Conservation (phyloP, 2,888 invertebrate genomes). For the Pheosia tremula region DNA sequence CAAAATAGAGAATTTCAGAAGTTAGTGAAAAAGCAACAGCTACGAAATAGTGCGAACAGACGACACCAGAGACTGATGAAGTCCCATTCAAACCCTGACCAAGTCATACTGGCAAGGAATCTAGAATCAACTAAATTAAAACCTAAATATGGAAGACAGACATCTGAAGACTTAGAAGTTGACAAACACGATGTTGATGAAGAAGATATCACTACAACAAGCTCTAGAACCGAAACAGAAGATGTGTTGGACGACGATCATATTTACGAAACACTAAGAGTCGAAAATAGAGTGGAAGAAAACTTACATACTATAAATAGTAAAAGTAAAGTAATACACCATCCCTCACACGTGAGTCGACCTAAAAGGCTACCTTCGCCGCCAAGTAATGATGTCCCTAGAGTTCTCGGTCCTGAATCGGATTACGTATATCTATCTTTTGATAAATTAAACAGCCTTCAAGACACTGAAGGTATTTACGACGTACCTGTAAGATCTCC, state of each 20-base stretch:
- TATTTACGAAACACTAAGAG: conserved; percentile 85
- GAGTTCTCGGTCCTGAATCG: conserved; percentile 71
- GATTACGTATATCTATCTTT: conserved; percentile 81
- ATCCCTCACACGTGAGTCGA: conserved; percentile 49
- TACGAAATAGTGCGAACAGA: conserved; percentile 79
- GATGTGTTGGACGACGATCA: conserved; percentile 78
- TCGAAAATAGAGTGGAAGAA: conserved; percentile 65
- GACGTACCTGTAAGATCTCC: conserved; percentile 73
- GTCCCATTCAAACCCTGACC: conserved; percentile 80
- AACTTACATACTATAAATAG: conserved; percentile 54
- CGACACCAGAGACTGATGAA: conserved; percentile 83
- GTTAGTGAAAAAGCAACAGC: conserved; percentile 89
- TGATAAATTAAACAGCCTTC: conserved; percentile 62
- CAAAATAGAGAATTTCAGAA: conserved; percentile 93
- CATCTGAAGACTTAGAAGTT: conserved; percentile 63
- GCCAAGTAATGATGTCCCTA: conserved; percentile 50
- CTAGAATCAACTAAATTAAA: conserved; percentile 60
- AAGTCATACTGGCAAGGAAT: conserved; percentile 72
- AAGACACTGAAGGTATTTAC: conserved; percentile 69
- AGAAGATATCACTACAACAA: conserved; percentile 39
- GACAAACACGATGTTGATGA: conserved; percentile 46
- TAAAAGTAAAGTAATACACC: conserved; percentile 69
- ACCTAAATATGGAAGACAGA: conserved; percentile 68
- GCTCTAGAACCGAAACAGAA: conserved; percentile 44
- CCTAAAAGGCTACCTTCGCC: conserved; percentile 70